These are phyloP conservation scores for Drosophila mayaguana DNA, from an alignment of 2,888 invertebrate genomes.

Conservation along the genomic window DNA sequence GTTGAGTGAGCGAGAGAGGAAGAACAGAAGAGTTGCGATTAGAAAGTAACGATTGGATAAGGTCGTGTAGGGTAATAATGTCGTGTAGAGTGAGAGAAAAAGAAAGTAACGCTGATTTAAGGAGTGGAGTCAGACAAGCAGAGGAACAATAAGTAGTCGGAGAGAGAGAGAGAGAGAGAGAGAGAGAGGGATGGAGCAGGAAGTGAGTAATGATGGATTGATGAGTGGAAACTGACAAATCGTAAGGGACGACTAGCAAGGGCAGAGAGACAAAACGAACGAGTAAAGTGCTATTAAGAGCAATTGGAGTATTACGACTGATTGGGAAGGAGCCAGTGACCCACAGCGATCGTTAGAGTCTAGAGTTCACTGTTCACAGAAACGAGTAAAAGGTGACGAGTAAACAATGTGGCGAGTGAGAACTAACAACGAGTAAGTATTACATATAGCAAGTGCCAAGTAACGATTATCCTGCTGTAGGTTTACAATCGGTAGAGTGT, in stretches of 20 bases:
- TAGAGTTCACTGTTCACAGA: not conserved
- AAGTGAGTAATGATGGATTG: not conserved
- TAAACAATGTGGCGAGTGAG: too few species aligned
- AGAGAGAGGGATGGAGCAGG: too few species aligned
- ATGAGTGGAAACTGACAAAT: not conserved
- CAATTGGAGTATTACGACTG: too few species aligned
- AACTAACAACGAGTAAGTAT: not conserved
- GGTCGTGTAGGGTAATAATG: too few species aligned
- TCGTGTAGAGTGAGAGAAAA: too few species aligned
- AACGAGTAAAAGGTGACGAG: not conserved
- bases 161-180: not conserved
- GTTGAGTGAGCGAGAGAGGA: too few species aligned
- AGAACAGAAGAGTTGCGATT: too few species aligned
- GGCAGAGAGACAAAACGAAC: too few species aligned
- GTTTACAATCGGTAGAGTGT: not conserved
- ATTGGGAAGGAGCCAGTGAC: too few species aligned
- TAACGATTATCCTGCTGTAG: not conserved
- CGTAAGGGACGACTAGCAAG: too few species aligned
- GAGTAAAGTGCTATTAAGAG: too few species aligned
- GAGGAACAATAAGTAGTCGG: too few species aligned
- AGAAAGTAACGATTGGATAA: not conserved
- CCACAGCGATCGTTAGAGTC: accelerated
- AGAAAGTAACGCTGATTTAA: not conserved
- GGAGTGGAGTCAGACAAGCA: not conserved
- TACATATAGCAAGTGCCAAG: not conserved